Percentiles rank a stretch among this genome's conserved stretches.
phyloP scores from a whole-genome alignment of 2,797 vertebrate species.

The Pempheris klunzingeri region DNA sequence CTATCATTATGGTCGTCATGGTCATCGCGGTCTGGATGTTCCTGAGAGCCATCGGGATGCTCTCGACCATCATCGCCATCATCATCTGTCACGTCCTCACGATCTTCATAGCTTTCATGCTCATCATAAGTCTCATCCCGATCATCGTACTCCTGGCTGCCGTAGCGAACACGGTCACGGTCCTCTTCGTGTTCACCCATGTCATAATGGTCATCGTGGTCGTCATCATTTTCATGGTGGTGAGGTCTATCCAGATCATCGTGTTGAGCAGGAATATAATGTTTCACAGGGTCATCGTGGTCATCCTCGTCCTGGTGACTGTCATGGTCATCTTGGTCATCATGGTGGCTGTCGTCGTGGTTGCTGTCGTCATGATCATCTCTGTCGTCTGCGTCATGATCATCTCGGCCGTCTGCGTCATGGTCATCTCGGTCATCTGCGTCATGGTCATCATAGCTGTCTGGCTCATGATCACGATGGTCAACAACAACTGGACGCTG shows the following conservation, averaged over 20 bases:
- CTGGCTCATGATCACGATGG: slow-evolving; percentile 39
- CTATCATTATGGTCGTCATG: slow-evolving; percentile 32
- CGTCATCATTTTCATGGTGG: slow-evolving; percentile 31
- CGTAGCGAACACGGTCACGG: slow-evolving; percentile 25
- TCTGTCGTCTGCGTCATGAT: slow-evolving; percentile 53
- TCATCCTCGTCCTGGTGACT: slow-evolving; percentile 55
- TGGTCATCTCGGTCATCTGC: slow-evolving; percentile 27
- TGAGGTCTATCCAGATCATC: slow-evolving; percentile 49
- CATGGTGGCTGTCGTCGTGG: slow-evolving; percentile 39
- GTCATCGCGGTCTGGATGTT: slow-evolving; percentile 52
- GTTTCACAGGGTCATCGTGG: slow-evolving; percentile 34
- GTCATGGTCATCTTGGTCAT: slow-evolving; percentile 45
- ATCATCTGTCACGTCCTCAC: slow-evolving; percentile 40
- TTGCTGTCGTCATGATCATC: slow-evolving; percentile 22
- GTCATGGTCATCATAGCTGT: slow-evolving; percentile 49
- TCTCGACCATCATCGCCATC: slow-evolving; percentile 19
- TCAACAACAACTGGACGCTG: slow-evolving; percentile 54
- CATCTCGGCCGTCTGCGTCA: slow-evolving; percentile 51
- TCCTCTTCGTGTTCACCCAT: slow-evolving; percentile 76
- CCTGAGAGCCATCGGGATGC: slow-evolving; percentile 42
- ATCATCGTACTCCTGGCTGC: slow-evolving; percentile 50
- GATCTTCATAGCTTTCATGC: slow-evolving; percentile 67
- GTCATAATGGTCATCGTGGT: slow-evolving; percentile 73
- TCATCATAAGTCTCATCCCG: slow-evolving; percentile 49
- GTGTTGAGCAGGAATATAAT: slow-evolving; percentile 50